Evolutionary conservation across 1,140 invertebrate genomes (phyloP), one percentile per base, ranked within the genome.

Genomic region (Apis dorsata): DNA sequence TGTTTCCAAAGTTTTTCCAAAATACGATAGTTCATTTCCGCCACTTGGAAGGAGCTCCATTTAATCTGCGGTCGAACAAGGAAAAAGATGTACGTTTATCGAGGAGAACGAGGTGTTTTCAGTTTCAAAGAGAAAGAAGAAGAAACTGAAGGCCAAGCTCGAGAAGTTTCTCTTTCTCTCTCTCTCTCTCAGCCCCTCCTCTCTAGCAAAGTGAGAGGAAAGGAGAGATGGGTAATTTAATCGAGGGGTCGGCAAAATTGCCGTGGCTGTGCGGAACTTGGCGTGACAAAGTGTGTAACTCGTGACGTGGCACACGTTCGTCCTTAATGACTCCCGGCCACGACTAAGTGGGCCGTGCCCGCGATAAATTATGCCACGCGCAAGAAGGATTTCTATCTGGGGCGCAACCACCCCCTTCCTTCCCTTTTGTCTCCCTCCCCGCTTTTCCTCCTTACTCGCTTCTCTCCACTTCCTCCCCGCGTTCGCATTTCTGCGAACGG

Each of bases 281-380:
- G 68, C 76, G 81, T 83, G 81, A 83, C 75, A 83, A 83, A 83
- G 66, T 83, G 81, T 83, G 76, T 71, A 83, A 83, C 81, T 83
- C 76, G 59, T 72, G 81, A 79, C 81, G 76, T 63, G 68, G 68
- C 81, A 72, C 49, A 53, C 81, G 57, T 51, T 68, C 68, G 81
- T 59, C 81, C 81, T 83, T 83, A 83, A 83, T 78, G 81, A 83
- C 81, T 83, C 75, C 51, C 68, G 69, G 81, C 76, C 68, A 65
- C 81, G 80, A 82, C 73, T 70, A 82, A 82, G 80, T 82, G 80
- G 80, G 24, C 65, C 71, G 79, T 34, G n/a, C 71, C 5, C 74
- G 12, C 81, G 75, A 78, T 83, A 83, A 83, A 83, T 78, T 78
- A 79, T 72, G 66, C 66, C 15, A 51, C 21, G 51, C 7, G 66